phyloP scores from a whole-genome alignment of 2,888 invertebrate species.

The Morpho deidamia region DNA sequence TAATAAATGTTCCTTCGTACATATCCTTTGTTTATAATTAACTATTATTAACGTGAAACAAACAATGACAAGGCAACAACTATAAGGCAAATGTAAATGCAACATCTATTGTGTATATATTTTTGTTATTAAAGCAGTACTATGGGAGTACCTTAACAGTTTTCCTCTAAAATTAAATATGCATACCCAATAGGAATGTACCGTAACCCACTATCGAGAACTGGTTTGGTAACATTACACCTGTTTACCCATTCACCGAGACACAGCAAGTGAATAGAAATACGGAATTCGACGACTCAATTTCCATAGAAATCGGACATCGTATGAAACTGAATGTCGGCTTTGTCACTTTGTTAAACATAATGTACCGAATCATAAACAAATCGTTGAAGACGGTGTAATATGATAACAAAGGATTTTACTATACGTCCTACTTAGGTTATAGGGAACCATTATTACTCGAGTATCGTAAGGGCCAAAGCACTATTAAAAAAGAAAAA shows the following conservation, averaged over 20 bases:
- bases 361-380: not conserved
- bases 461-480: too few relatives aligned
- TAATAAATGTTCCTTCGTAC: too few relatives aligned
- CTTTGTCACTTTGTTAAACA: not conserved
- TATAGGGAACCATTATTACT: too few relatives aligned
- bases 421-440: not conserved
- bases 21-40: too few relatives aligned
- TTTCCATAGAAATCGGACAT: slow-evolving; percentile 14
- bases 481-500: too few relatives aligned
- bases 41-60: too few relatives aligned
- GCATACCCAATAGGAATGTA: slow-evolving; percentile 21
- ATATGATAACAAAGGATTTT: not conserved
- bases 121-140: too few relatives aligned
- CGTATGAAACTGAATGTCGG: not conserved
- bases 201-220: slow-evolving; percentile 22
- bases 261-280: slow-evolving; percentile 13
- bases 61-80: too few relatives aligned
- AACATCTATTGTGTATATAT: too few relatives aligned
- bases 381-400: not conserved
- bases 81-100: too few relatives aligned
- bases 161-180: slow-evolving; percentile 16
- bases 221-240: slow-evolving; percentile 28
- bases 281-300: slow-evolving; percentile 11
- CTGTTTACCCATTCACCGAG: slow-evolving; percentile 24
- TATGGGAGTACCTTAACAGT: not conserved